These are phyloP conservation scores for Baryphthengus martii DNA, from an alignment of 2,113 vertebrate species.

Conservation along the genomic window DNA sequence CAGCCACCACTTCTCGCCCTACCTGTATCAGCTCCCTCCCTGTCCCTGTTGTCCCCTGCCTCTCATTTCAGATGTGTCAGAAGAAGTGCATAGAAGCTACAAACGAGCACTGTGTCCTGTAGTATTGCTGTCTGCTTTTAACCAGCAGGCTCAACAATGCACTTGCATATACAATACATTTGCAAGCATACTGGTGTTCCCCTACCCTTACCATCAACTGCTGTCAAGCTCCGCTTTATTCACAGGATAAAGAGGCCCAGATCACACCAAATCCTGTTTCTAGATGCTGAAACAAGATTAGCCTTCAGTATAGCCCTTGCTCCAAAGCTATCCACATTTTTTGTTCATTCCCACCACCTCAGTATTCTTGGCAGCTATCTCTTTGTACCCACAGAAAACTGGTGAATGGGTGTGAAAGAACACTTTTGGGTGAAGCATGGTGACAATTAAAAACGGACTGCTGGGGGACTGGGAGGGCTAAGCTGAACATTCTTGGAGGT, in stretches of 20 bases:
- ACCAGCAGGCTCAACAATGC: background rate
- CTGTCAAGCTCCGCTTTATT: background rate
- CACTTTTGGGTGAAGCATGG: background rate
- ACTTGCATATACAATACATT: background rate
- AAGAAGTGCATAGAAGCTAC: background rate
- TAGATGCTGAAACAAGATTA: background rate
- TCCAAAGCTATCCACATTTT: background rate
- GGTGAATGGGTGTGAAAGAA: background rate
- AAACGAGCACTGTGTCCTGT: background rate
- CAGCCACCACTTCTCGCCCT: background rate
- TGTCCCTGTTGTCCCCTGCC: background rate
- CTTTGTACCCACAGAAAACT: background rate
- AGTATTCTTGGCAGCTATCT: background rate
- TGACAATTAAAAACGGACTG: background rate
- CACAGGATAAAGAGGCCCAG: background rate
- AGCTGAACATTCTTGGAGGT: background rate
- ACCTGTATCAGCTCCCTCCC: background rate
- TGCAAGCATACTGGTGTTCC: background rate
- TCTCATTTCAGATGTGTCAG: background rate
- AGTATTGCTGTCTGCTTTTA: background rate
- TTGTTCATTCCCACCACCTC: background rate
- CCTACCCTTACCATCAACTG: background rate
- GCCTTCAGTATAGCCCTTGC: background rate
- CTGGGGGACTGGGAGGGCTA: background rate
- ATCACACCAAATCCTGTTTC: background rate